phyloP scores from a whole-genome alignment of 2,888 invertebrate species.

The Electrophaes corylata region DNA sequence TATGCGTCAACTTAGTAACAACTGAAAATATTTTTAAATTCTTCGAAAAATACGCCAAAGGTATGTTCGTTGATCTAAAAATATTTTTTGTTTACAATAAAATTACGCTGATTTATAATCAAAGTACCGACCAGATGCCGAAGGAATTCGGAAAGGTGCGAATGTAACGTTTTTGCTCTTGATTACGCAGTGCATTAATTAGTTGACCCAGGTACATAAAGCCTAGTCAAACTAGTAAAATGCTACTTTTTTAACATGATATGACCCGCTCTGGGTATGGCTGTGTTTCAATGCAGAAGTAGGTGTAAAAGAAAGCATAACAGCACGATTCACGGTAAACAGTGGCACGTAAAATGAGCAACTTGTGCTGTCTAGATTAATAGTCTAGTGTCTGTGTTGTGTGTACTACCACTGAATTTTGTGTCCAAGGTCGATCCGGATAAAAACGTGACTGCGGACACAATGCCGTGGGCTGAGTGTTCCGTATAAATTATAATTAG shows the following conservation, averaged over 20 bases:
- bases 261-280: no score
- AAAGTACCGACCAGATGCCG: neutral
- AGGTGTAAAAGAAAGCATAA: no score
- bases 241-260: no score
- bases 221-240: no score
- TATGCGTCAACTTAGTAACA: neutral
- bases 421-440: neutral
- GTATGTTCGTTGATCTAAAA: conserved; percentile 14
- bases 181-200: no score
- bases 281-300: no score
- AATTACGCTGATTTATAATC: neutral
- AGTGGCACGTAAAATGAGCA: no score
- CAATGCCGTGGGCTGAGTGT: neutral
- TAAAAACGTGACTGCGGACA: conserved; percentile 12
- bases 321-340: no score
- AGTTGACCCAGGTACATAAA: no score
- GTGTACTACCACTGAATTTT: neutral
- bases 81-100: conserved; percentile 28
- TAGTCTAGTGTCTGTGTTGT: no score
- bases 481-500: conserved; percentile 11
- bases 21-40: neutral
- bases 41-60: conserved; percentile 6
- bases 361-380: no score
- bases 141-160: neutral
- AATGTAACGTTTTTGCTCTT: no score